These are phyloP conservation scores for Rotaria socialis DNA, from an alignment of 2,888 invertebrate genomes.

Conservation along the genomic window DNA sequence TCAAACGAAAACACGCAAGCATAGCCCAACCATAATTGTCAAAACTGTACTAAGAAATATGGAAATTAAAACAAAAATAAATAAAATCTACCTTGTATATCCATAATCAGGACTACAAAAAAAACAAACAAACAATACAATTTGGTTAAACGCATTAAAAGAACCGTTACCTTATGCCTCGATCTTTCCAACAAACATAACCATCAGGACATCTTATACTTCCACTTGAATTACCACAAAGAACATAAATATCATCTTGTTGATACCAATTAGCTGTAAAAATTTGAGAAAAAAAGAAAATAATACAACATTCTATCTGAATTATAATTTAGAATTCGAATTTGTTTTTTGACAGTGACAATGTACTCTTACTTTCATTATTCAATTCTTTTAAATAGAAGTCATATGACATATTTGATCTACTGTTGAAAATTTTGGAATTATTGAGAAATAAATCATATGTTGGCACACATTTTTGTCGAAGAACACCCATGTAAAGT, in stretches of 20 bases:
- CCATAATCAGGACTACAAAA: conserved; percentile 1
- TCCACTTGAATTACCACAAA: conserved; percentile 33
- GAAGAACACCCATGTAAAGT: background rate
- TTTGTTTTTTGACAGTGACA: no score
- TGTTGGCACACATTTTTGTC: conserved; percentile 42
- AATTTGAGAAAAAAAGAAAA: no score
- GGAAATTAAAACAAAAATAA: background rate
- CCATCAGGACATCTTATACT: conserved; percentile 70
- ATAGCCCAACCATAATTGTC: conserved; percentile 75
- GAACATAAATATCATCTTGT: conserved; percentile 31
- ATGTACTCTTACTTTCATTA: background rate
- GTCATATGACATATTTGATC: background rate
- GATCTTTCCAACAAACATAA: conserved; percentile 83
- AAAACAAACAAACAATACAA: conserved; percentile 61
- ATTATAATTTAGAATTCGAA: no score
- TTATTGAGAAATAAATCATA: background rate
- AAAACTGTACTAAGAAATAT: conserved; percentile 25
- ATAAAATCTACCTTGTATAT: background rate
- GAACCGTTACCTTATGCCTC: conserved; percentile 70
- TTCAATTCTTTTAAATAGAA: background rate
- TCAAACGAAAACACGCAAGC: conserved; percentile 89
- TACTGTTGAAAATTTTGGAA: background rate
- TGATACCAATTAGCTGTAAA: conserved; percentile 41
- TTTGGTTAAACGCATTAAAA: background rate
- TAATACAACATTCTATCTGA: no score